Evolutionary conservation across 1,140 invertebrate genomes (phyloP).

Genomic region (Hyles vespertilio): DNA sequence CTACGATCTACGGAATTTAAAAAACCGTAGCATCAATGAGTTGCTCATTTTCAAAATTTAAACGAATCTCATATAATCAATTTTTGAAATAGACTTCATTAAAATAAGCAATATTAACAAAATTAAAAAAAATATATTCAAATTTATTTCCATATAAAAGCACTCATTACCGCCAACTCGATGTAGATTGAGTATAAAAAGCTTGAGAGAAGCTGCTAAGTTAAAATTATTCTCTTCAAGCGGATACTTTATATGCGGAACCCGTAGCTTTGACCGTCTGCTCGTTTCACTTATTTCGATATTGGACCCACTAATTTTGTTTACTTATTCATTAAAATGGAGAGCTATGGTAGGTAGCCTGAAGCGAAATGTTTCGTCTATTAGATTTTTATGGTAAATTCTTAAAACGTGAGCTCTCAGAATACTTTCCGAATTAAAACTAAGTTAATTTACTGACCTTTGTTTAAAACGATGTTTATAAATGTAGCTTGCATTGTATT

Average conservation of each 20-base stretch:
- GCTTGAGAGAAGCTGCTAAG: constrained; percentile 26
- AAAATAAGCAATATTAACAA: no score
- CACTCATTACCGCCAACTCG: constrained; percentile 22
- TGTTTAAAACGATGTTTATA: neutral
- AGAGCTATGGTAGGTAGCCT: constrained; percentile 42
- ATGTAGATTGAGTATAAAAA: constrained; percentile 36
- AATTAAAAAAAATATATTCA: no score
- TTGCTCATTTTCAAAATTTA: no score
- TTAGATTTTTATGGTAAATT: constrained; percentile 49
- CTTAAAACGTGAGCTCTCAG: constrained; percentile 20
- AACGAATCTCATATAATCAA: no score
- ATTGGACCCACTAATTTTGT: constrained; percentile 68
- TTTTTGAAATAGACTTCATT: no score
- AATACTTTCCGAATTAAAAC: constrained; percentile 1
- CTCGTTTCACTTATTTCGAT: constrained; percentile 62
- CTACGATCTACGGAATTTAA: no score
- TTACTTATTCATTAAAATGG: constrained; percentile 71
- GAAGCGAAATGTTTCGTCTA: constrained; percentile 41
- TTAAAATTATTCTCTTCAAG: constrained; percentile 57
- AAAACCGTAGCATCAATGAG: no score
- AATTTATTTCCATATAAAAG: no score
- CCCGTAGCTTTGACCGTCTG: constrained; percentile 46
- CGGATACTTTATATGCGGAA: constrained; percentile 59
- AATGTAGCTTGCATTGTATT: neutral
- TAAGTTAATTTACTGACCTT: no score